Conservation (phyloP, 1,140 invertebrate genomes). For the Euschistus heros region DNA sequence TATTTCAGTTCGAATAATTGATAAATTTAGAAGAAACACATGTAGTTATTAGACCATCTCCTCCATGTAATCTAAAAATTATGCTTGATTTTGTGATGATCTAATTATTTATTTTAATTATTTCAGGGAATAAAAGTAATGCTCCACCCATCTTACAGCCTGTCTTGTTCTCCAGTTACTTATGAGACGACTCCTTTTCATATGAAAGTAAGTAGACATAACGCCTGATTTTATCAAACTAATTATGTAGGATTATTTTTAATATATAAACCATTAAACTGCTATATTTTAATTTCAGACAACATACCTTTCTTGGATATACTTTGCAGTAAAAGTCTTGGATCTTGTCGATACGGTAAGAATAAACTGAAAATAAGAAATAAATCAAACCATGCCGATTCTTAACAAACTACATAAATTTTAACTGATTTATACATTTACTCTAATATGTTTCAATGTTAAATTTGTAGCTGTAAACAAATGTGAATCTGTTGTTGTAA, state of each 20-base stretch:
- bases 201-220: slow-evolving; percentile 13
- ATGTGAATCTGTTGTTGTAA: no score
- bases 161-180: slow-evolving; percentile 66
- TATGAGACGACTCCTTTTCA: slow-evolving; percentile 43
- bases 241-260: neutral
- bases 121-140: neutral
- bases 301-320: slow-evolving; percentile 40
- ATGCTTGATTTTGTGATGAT: no score
- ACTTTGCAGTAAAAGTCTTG: slow-evolving; percentile 56
- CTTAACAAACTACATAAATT: no score
- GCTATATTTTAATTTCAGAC: neutral
- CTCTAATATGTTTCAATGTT: no score
- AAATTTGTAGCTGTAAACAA: no score
- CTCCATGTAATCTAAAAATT: no score
- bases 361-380: no score
- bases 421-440: no score
- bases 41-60: no score
- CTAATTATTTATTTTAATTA: neutral
- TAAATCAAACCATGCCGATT: no score
- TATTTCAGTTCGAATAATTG: no score
- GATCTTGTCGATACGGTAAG: slow-evolving; percentile 57
- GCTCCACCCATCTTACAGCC: slow-evolving; percentile 53
- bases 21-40: no score
- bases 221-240: neutral
- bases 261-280: neutral